Conservation (phyloP, 2,888 invertebrate species). For the Oscheius sp. region DNA sequence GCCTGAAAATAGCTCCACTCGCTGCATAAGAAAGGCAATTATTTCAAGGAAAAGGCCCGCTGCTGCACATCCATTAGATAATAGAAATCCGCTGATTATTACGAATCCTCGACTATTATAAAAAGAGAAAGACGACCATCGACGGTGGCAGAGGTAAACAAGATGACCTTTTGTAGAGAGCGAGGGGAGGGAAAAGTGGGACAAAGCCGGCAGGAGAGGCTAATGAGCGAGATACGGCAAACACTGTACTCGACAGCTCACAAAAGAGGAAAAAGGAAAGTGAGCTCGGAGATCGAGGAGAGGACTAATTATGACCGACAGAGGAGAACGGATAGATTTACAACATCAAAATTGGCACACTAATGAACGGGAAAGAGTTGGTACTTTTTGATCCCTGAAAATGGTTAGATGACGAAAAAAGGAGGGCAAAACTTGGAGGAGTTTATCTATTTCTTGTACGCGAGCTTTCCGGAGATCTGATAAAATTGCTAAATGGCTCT, state of each 20-base stretch:
- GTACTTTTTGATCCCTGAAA: background rate
- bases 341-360: background rate
- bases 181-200: background rate
- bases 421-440: no score
- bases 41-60: no score
- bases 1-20: background rate
- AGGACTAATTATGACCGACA: background rate
- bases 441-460: no score
- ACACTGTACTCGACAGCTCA: background rate
- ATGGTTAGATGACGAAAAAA: no score
- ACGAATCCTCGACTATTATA: background rate
- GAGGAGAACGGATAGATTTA: no score
- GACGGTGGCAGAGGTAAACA: conserved; percentile 18
- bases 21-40: no score
- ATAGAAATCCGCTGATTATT: no score
- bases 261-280: background rate
- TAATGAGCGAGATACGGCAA: conserved; percentile 9
- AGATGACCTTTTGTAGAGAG: conserved; percentile 29
- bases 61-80: no score
- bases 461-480: no score
- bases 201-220: background rate
- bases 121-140: background rate
- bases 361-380: background rate
- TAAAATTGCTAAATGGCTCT: no score
- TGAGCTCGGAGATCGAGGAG: background rate